Evolutionary conservation across 2,113 vertebrate genomes (phyloP), one percentile per base, ranked within the genome.

Genomic region (Prinia subflava): DNA sequence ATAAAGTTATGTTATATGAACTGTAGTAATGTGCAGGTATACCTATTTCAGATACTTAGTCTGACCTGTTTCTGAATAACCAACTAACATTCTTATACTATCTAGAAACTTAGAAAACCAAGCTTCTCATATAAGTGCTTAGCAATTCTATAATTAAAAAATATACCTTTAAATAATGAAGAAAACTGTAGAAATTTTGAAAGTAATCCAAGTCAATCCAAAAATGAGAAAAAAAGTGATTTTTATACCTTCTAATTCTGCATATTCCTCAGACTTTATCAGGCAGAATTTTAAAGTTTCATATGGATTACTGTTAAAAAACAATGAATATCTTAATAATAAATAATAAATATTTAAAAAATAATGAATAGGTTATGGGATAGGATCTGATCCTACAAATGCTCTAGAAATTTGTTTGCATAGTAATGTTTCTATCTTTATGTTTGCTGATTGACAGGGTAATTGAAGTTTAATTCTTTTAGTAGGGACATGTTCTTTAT

Each of bases 401-500:
- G 7, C 15, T 50, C 10, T 49, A 35, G 15, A 70, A 74, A 47
- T 13, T 39, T 87, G 47, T 5, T 22, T 62, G 7, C 2, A 8
- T 8, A 13, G 7, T 23, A 46, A 18, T 39, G 1, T 56, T 80
- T 89, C 57, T 71, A 1, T 53, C 41, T 73, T 41, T 80, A 27
- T 0, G 0, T 47, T 77, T 77, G 5, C 37, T 85, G 14, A 65
- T 44, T 5, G 5, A 16, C 7, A 46, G 65, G 19, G 12, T 39
- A 81, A 44, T 35, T 81, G 9, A 14, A 44, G 9, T 59, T 63
- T 62, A 53, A 19, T 71, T 69, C 10, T 73, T 84, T 87, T 19
- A 62, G 8, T 15, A 56, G 6, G 4, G 18, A 52, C 4, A 18
- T 42, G 3, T 39, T 85, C 27, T 39, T 50, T 24, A 49, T 50